Base-by-base conservation (phyloP, 2,797 vertebrate genomes). In the Centroberyx gerrardi region DNA sequence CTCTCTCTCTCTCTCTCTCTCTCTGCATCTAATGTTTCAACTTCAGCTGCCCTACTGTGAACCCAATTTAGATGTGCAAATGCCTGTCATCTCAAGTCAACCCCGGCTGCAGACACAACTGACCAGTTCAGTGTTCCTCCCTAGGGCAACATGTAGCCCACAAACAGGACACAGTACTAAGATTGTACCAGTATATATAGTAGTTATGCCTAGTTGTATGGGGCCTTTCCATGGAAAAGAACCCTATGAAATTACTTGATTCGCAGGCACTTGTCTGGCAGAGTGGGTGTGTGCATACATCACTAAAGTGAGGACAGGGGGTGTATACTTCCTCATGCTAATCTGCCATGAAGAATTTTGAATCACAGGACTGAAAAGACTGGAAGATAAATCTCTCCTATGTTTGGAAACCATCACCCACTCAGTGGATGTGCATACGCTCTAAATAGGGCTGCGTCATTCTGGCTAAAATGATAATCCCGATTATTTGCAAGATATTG, bases 21-120 rank as follows among this genome's bases (percentile, higher is more conserved):
- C 29, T 53, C 36, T 61, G 40, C 36, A n/a, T 68, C 63, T 75
- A 40, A 36, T 72, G 63, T 83, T 85, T 85, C 71, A 33, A 28
- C 40, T 42, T 63, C 14, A 62, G 36, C 8, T 33, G 8, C 18
- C 65, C 56, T 38, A 65, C 61, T 42, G 33, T 67, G 42, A 83
- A 64, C 12, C 4, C 22, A 46, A 1, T 72, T 56, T 42, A 56
- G 18, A 66, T 13, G 52, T 59, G 67, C 60, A 72, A 78, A 66
- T 56, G 22, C 48, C 44, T 44, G 40, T 56, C 42, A 31, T 62
- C 48, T 76, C 27, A 60, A 71, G 33, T 78, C 22, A 53, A 22
- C 27, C 12, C n/a, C 14, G n/a, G 4, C 36, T 40, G 31, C 12
- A 2, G 1, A 56, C 68, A 65, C 27, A 22, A 8, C 49, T 15